These are phyloP conservation scores for Paramormyrops hopkinsi DNA, from an alignment of 2,797 vertebrate species.

Conservation along the genomic window DNA sequence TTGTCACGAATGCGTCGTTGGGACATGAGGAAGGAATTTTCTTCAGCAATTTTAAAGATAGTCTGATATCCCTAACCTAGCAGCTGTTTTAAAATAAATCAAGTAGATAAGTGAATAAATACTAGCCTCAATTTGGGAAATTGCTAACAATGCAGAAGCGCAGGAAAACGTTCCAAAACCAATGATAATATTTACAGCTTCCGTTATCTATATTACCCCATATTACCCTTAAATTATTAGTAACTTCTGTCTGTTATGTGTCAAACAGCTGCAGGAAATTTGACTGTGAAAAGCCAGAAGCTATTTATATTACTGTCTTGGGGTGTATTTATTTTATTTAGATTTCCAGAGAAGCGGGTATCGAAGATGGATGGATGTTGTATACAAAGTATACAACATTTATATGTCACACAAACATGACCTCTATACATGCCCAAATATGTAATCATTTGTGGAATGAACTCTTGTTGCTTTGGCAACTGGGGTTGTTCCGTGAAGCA, in stretches of 20 bases:
- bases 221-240: neutral
- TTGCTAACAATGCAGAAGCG: neutral
- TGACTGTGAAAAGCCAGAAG: neutral
- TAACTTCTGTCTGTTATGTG: neutral
- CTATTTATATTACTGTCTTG: neutral
- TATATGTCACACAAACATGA: neutral
- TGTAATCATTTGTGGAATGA: neutral
- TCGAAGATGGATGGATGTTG: neutral
- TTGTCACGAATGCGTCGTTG: neutral
- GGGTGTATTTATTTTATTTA: neutral
- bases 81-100: neutral
- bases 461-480: neutral
- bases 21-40: neutral
- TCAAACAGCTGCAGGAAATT: neutral
- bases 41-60: neutral
- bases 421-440: neutral
- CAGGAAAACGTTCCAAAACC: neutral
- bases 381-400: neutral
- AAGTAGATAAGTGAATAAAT: neutral
- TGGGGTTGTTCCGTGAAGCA: neutral
- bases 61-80: neutral
- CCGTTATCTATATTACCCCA: neutral
- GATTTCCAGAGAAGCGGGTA: neutral
- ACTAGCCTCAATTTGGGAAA: neutral
- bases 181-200: neutral